Conservation (phyloP, 2,797 vertebrate species). For the Fundulus diaphanus region DNA sequence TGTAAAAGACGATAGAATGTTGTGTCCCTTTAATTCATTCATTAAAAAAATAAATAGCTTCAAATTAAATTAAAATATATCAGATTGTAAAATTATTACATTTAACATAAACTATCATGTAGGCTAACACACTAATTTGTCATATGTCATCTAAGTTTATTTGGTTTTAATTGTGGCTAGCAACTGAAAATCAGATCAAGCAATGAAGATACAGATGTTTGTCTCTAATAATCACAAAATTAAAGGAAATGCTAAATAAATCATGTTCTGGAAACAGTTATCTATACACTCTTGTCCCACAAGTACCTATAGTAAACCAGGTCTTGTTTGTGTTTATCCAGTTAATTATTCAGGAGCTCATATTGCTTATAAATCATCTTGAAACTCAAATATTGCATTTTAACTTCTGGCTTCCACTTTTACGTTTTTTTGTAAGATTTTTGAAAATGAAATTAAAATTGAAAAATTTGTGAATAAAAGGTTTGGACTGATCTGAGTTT, state of each 20-base stretch:
- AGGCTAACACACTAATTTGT: neutral
- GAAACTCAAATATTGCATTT: neutral
- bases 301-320: neutral
- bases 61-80: neutral
- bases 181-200: neutral
- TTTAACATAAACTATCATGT: too few relatives aligned
- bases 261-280: conserved; percentile 4
- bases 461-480: neutral
- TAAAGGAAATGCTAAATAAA: conserved; percentile 18
- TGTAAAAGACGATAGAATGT: too few relatives aligned
- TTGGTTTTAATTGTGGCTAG: too few relatives aligned
- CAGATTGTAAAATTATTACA: neutral
- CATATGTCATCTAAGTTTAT: too few relatives aligned
- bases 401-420: neutral
- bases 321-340: neutral
- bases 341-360: neutral
- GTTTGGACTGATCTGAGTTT: conserved; percentile 16
- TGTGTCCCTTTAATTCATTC: too few relatives aligned
- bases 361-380: neutral
- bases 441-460: conserved; percentile 48
- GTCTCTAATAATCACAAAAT: neutral
- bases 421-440: neutral
- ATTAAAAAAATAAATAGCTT: too few relatives aligned
- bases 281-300: neutral
- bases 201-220: neutral